A percentile compares a stretch with the other conserved stretches of the same genome.
Conservation (phyloP, 2,888 invertebrate genomes). For the Syritta pipiens region DNA sequence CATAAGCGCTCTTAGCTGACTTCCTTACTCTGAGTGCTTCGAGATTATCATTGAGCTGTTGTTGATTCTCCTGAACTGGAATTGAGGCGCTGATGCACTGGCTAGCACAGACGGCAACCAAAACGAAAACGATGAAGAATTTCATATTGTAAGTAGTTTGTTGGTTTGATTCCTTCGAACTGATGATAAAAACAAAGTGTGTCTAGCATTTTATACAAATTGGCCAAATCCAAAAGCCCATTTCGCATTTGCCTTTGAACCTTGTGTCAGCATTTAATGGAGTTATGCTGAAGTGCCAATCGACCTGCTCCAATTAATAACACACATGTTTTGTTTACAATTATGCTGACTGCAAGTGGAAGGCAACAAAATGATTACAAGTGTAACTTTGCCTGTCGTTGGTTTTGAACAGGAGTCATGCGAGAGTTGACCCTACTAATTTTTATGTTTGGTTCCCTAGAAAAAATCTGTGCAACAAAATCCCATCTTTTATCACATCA, state of each 20-base stretch:
- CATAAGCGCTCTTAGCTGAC: conserved; percentile 37
- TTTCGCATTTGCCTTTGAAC: not conserved
- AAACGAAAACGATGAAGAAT: conserved; percentile 42
- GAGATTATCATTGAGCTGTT: conserved; percentile 31
- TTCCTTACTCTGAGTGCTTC: conserved; percentile 47
- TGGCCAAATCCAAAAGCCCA: too few species aligned
- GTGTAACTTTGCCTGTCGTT: too few species aligned
- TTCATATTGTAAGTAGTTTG: conserved; percentile 48
- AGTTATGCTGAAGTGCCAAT: conserved; percentile 26
- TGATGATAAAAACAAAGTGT: conserved; percentile 12
- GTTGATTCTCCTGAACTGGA: conserved; percentile 24
- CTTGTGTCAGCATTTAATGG: not conserved
- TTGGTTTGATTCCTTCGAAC: conserved; percentile 29
- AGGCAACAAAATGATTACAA: too few species aligned
- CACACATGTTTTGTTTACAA: conserved; percentile 12
- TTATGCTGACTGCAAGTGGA: not conserved
- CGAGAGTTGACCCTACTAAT: too few species aligned
- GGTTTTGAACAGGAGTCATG: too few species aligned
- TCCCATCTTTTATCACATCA: too few species aligned
- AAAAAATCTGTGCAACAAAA: too few species aligned
- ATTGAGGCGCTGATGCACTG: conserved; percentile 25
- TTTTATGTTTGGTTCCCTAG: too few species aligned
- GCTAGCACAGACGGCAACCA: conserved; percentile 34
- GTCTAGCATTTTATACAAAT: conserved; percentile 44
- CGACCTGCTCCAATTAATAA: not conserved